Base-by-base conservation (phyloP, 1,140 invertebrate genomes). In the Drosophila lacertosa region DNA sequence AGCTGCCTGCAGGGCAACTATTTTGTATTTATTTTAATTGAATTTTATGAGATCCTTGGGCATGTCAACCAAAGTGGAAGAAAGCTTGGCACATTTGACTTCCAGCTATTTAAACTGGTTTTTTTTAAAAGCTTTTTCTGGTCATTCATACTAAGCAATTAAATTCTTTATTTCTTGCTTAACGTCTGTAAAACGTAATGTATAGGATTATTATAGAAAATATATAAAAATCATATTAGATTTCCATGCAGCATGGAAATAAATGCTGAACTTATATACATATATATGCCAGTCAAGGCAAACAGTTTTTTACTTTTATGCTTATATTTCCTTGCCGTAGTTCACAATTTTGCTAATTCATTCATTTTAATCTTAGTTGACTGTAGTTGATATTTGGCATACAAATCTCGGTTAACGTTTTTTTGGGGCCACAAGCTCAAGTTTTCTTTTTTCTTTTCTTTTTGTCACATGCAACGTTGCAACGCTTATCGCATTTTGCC, bases 381-480 rank as follows among this genome's bases (percentile, higher is more conserved):
- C 29, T 55, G 35, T 39, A 26, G 10, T 39, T 48, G 44, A 13
- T 37, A 13, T 13, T 20, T 35, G 3, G 16, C 39, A 29, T 57
- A 40, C 10, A 29, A 42, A 42, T 29, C 11, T 15, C 9, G 5
- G 13, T 26, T 16, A 18, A 22, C 16, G 51, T n/a, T 10, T 4
- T 58, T 45, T 32, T 33, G 40, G 18, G 40, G 42, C 42, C 51
- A 60, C 40, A 64, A 16, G 2, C 42, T 26, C 9, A n/a, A 20
- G 15, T 22, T 20, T 4, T 20, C 16, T 44, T 58, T 13, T 11
- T 10, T 32, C 15, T 20, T n/a, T 6, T 24, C 54, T 15, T 35
- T 10, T 5, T 53, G 48, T 48, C 42, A 33, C 66, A 69, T 69
- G 66, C 66, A 55, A 67, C 39, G 20, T 20, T 63, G 48, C 50